Conservation (phyloP, 2,888 invertebrate genomes). For the Cyrtodaria siliqua region DNA sequence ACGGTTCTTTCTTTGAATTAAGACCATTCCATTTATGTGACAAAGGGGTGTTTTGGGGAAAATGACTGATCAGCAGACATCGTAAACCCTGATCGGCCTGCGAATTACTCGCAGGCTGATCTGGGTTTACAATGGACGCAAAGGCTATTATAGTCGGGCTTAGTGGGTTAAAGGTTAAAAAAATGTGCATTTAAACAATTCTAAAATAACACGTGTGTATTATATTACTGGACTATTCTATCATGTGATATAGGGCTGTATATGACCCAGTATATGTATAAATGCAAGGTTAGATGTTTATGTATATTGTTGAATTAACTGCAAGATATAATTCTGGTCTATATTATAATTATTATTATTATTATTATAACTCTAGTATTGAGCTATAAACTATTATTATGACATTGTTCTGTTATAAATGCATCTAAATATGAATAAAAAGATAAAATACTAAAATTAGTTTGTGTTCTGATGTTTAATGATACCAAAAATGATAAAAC, state of each 20-base stretch:
- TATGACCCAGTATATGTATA: not conserved
- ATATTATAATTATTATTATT: slow-evolving; percentile 41
- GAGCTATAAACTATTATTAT: slow-evolving; percentile 20
- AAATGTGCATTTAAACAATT: slow-evolving; percentile 1
- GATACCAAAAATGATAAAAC: too few species aligned
- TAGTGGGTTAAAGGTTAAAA: not conserved
- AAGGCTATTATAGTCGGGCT: too few species aligned
- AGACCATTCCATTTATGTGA: too few species aligned
- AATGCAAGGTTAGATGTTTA: not conserved
- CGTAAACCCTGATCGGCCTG: too few species aligned
- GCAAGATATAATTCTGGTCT: slow-evolving; percentile 43
- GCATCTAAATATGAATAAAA: slow-evolving; percentile 47
- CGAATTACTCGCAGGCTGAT: too few species aligned
- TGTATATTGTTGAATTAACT: slow-evolving; percentile 40
- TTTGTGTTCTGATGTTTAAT: not conserved
- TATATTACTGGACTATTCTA: too few species aligned
- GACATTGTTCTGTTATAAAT: slow-evolving; percentile 55
- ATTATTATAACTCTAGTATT: slow-evolving; percentile 32
- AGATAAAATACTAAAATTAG: slow-evolving; percentile 20
- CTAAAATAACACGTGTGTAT: too few species aligned
- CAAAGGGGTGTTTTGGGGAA: too few species aligned
- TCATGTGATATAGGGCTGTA: too few species aligned
- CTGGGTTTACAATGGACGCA: too few species aligned
- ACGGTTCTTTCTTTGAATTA: too few species aligned
- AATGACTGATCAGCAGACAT: too few species aligned